Evolutionary conservation across 2,888 invertebrate genomes (phyloP).

Genomic region (Drosophila atripex): DNA sequence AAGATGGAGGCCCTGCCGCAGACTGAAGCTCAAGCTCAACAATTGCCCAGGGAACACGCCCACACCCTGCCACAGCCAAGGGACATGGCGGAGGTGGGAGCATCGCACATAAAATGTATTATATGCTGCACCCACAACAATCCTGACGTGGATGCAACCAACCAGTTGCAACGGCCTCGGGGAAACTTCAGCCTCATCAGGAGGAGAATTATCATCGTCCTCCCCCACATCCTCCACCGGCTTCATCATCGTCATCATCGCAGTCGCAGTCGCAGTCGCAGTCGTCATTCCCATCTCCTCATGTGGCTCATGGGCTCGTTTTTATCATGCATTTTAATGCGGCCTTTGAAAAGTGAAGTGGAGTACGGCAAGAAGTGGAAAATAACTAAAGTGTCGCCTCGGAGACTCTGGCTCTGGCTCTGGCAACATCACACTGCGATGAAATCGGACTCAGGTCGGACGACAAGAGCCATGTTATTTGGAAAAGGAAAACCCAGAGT

Average conservation of each 20-base stretch:
- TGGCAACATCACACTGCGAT: conserved; percentile 31
- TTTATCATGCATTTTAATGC: conserved; percentile 74
- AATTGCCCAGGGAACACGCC: conserved; percentile 44
- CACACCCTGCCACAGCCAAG: conserved; percentile 16
- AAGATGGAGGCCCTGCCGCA: background rate
- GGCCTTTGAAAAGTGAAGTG: conserved; percentile 77
- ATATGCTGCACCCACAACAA: conserved; percentile 47
- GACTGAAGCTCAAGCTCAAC: conserved; percentile 32
- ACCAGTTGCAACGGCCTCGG: conserved; percentile 40
- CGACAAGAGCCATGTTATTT: background rate
- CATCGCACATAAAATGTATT: conserved; percentile 56
- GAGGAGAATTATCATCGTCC: conserved; percentile 63
- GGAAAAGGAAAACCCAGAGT: background rate
- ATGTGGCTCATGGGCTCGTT: conserved; percentile 49
- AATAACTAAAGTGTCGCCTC: conserved; percentile 76
- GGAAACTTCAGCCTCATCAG: conserved; percentile 42
- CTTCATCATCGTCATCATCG: conserved; percentile 27
- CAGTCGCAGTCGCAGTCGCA: conserved; percentile 5
- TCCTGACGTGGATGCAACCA: conserved; percentile 36
- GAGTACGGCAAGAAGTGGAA: conserved; percentile 76
- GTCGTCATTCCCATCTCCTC: conserved; percentile 22
- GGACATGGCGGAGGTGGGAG: conserved; percentile 6
- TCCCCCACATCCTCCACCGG: conserved; percentile 36
- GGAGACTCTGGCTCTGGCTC: conserved; percentile 42
- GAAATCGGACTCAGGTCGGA: conserved; percentile 14